These are phyloP conservation scores for Sminthurides bifidus DNA, from an alignment of 1,140 invertebrate genomes.

Conservation along the genomic window DNA sequence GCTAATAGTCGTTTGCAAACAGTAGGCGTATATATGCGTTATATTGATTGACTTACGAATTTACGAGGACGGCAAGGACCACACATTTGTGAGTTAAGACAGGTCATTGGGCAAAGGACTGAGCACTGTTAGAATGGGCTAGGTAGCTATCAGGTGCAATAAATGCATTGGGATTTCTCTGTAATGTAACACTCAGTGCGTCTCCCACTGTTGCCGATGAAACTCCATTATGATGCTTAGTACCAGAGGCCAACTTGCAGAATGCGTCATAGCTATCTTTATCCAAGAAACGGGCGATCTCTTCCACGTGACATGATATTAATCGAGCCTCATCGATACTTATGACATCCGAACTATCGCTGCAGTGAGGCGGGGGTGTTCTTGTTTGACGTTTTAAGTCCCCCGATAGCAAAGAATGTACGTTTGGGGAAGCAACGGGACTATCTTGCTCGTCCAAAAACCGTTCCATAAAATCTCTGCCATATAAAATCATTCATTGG, in stretches of 20 bases:
- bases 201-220: background rate
- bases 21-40: too few species aligned
- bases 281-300: slow-evolving; percentile 31
- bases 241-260: slow-evolving; percentile 23
- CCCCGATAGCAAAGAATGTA: slow-evolving; percentile 51
- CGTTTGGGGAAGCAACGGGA: slow-evolving; percentile 42
- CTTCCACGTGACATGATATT: slow-evolving; percentile 30
- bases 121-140: background rate
- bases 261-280: slow-evolving; percentile 31
- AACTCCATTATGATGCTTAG: slow-evolving; percentile 6
- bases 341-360: slow-evolving; percentile 44
- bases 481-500: slow-evolving; percentile 10
- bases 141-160: background rate
- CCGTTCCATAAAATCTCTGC: slow-evolving; percentile 74
- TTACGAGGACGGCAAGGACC: slow-evolving; percentile 1
- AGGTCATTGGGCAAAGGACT: slow-evolving; percentile 3
- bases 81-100: background rate
- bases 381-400: slow-evolving; percentile 47
- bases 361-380: slow-evolving; percentile 34
- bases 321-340: slow-evolving; percentile 19
- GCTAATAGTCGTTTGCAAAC: too few species aligned
- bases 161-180: background rate
- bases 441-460: slow-evolving; percentile 69
- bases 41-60: slow-evolving; percentile 2
- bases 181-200: background rate